Evolutionary conservation across 2,113 vertebrate species (phyloP).

Genomic region (Oryzias woworae): DNA sequence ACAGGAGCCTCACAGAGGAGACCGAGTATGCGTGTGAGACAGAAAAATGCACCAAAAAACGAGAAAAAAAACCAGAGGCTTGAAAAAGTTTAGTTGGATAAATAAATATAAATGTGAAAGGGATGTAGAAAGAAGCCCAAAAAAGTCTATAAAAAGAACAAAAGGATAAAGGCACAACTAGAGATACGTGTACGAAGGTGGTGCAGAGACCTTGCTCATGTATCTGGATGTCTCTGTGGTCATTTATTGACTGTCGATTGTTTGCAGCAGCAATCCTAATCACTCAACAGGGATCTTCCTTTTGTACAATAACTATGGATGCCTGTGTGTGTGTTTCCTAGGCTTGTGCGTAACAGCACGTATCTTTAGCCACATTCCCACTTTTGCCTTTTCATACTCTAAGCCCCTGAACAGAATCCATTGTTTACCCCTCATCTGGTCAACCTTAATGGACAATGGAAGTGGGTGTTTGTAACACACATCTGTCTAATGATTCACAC

Average conservation of each 20-base stretch:
- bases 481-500: constrained; percentile 52
- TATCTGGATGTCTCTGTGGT: constrained; percentile 67
- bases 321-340: constrained; percentile 16
- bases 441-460: constrained; percentile 68
- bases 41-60: constrained; percentile 2
- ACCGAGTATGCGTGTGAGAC: constrained; percentile 7
- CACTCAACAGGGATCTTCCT: constrained; percentile 66
- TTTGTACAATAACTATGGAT: constrained; percentile 17
- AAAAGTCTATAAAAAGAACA: constrained; percentile 7
- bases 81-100: constrained; percentile 22
- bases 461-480: constrained; percentile 64
- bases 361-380: constrained; percentile 55
- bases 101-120: constrained; percentile 18
- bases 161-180: constrained; percentile 6
- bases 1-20: constrained; percentile 39
- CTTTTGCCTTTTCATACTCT: constrained; percentile 51
- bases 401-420: constrained; percentile 56
- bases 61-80: constrained; percentile 2
- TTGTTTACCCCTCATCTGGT: constrained; percentile 65
- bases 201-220: constrained; percentile 58
- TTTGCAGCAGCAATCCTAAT: constrained; percentile 73
- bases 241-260: constrained; percentile 76
- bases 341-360: constrained; percentile 34
- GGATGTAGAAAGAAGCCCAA: constrained; percentile 15
- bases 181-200: not conserved